Conservation (phyloP, 2,113 vertebrate genomes). For the Psilopogon haemacephalus region DNA sequence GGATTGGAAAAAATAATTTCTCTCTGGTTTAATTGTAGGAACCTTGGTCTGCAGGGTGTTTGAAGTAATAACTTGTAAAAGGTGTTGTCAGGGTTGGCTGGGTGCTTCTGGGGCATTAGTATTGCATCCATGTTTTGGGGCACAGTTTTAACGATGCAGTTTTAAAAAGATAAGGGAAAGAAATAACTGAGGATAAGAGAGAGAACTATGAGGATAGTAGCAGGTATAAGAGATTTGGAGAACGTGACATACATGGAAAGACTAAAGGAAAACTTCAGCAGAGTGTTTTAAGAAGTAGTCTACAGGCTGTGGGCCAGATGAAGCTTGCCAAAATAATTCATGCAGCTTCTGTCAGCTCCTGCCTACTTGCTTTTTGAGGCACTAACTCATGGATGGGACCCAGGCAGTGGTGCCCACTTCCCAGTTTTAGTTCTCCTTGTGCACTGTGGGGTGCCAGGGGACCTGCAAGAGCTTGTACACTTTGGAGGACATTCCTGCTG, state of each 20-base stretch:
- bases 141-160: not conserved
- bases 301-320: not conserved
- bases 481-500: accelerated
- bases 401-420: not conserved
- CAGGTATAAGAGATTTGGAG: not conserved
- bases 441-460: not conserved
- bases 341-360: not conserved
- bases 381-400: not conserved
- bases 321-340: not conserved
- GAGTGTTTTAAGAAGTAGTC: not conserved
- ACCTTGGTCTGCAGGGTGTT: not conserved
- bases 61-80: not conserved
- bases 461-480: accelerated
- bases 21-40: not conserved
- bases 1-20: not conserved
- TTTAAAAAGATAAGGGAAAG: not conserved
- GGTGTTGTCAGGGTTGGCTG: not conserved
- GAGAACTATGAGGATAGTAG: not conserved
- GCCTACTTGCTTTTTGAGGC: not conserved
- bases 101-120: not conserved
- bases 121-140: not conserved
- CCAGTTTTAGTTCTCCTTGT: not conserved
- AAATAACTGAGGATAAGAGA: not conserved
- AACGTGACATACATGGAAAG: not conserved
- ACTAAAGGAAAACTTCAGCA: not conserved